Percentiles rank a stretch among this genome's conserved stretches.
phyloP scores from a whole-genome alignment of 1,140 invertebrate genomes.

The Drosophila setifemur region DNA sequence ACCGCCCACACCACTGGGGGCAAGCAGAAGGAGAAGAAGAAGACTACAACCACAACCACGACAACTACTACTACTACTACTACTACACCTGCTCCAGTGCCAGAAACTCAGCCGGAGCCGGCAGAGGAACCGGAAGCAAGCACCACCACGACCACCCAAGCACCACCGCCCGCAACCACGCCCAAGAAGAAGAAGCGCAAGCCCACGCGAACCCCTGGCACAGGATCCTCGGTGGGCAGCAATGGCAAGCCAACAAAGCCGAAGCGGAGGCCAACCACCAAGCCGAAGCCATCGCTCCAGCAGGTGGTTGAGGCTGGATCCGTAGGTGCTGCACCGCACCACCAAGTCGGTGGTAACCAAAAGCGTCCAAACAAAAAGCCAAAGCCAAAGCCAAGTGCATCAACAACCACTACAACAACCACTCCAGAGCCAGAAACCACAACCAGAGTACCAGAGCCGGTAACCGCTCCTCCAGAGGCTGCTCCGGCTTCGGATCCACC shows the following conservation, averaged over 20 bases:
- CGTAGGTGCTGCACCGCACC: slow-evolving; percentile 12
- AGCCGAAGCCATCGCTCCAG: slow-evolving; percentile 36
- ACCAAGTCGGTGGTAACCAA: slow-evolving; percentile 30
- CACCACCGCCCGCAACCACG: slow-evolving; percentile 33
- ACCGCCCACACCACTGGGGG: slow-evolving; percentile 17
- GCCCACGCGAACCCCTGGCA: slow-evolving; percentile 64
- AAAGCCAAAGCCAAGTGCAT: slow-evolving; percentile 43
- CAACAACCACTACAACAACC: slow-evolving; percentile 24
- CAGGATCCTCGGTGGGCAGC: slow-evolving; percentile 4
- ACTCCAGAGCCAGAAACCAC: slow-evolving; percentile 9
- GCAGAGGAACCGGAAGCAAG: slow-evolving; percentile 10
- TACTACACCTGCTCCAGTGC: slow-evolving; percentile 38
- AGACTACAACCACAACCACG: slow-evolving; percentile 52
- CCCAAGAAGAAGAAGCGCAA: slow-evolving; percentile 75
- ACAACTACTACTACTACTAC: slow-evolving; percentile 45
- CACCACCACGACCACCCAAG: slow-evolving; percentile 48
- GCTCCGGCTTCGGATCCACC: slow-evolving; percentile 46
- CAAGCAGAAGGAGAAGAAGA: slow-evolving; percentile 72
- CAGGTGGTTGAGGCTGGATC: neutral
- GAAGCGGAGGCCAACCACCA: slow-evolving; percentile 68
- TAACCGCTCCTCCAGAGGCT: slow-evolving; percentile 59
- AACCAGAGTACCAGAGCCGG: slow-evolving; percentile 50
- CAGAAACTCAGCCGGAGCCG: slow-evolving; percentile 33
- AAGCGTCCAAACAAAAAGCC: slow-evolving; percentile 56
- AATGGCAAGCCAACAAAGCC: slow-evolving; percentile 49